Percentiles rank a stretch among this genome's conserved stretches.
Conservation (phyloP, 23 tunicate species). For the Trididemnum nubilum region DNA sequence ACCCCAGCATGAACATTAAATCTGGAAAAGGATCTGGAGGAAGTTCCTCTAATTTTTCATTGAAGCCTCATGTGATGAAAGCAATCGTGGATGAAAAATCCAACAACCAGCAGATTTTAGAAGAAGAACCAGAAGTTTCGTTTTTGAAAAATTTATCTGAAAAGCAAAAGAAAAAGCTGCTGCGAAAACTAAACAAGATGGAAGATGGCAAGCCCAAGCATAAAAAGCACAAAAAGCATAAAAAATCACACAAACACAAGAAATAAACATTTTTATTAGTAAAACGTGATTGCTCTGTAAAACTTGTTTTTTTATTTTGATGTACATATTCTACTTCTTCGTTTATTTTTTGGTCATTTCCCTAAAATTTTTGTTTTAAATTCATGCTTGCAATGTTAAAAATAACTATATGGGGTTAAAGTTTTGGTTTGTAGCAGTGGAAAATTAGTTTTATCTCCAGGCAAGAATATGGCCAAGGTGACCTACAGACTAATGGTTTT, state of each 20-base stretch:
- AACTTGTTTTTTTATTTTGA: too few relatives aligned
- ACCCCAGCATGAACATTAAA: conserved; percentile 65
- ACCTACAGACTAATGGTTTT: too few relatives aligned
- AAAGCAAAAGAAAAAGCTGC: conserved; percentile 85
- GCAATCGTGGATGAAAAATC: conserved; percentile 60
- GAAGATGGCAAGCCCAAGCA: conserved; percentile 42
- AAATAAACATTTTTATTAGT: conserved; percentile 13
- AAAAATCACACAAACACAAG: conserved; percentile 11
- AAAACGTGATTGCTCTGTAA: too few relatives aligned
- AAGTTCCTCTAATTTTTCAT: conserved; percentile 46
- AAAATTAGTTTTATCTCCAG: too few relatives aligned
- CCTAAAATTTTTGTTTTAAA: too few relatives aligned
- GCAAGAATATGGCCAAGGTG: too few relatives aligned
- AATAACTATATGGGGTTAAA: too few relatives aligned
- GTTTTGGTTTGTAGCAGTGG: too few relatives aligned
- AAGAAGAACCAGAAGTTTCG: conserved; percentile 89
- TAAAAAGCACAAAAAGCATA: conserved; percentile 42
- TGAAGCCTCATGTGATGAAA: conserved; percentile 75
- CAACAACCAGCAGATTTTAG: conserved; percentile 45
- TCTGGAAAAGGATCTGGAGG: conserved; percentile 26
- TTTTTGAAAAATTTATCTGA: conserved; percentile 77
- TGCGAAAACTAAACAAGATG: conserved; percentile 63
- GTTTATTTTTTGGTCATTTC: too few relatives aligned
- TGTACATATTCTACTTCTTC: too few relatives aligned
- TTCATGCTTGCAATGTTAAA: too few relatives aligned